Evolutionary conservation across 2,113 vertebrate genomes (phyloP).

Genomic region (Atherinomorus stipes): DNA sequence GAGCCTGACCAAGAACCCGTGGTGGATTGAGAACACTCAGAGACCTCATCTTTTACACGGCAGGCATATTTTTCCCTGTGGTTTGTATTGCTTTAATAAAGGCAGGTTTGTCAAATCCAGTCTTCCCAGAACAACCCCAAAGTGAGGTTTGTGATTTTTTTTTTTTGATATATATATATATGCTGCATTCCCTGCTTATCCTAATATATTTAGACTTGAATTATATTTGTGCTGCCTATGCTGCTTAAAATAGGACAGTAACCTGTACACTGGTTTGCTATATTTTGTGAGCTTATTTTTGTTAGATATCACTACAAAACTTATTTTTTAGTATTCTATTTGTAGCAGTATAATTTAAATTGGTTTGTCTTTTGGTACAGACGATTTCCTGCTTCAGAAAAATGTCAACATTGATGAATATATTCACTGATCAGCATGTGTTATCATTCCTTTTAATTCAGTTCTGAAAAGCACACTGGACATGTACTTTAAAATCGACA

Average conservation of each 20-base stretch:
- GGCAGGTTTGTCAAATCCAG: slow-evolving; percentile 69
- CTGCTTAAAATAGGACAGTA: slow-evolving; percentile 71
- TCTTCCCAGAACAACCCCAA: slow-evolving; percentile 69
- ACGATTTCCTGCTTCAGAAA: slow-evolving; percentile 50
- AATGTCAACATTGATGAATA: slow-evolving; percentile 46
- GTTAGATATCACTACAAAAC: slow-evolving; percentile 68
- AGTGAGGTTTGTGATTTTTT: slow-evolving; percentile 59
- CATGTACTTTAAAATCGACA: slow-evolving; percentile 66
- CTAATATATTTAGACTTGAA: slow-evolving; percentile 77
- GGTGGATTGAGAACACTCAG: slow-evolving; percentile 39
- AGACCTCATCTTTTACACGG: slow-evolving; percentile 41
- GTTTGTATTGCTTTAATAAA: slow-evolving; percentile 76
- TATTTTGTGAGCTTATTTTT: slow-evolving; percentile 61
- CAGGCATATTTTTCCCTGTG: slow-evolving; percentile 46
- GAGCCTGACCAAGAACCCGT: slow-evolving; percentile 78
- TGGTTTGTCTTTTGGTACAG: slow-evolving; percentile 73
- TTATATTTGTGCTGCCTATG: slow-evolving; percentile 66
- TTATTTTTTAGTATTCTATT: slow-evolving; percentile 58
- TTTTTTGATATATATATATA: slow-evolving; percentile 20
- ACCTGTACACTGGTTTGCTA: slow-evolving; percentile 78
- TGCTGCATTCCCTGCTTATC: slow-evolving; percentile 71
- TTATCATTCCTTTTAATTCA: slow-evolving; percentile 55
- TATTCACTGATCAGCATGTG: slow-evolving; percentile 66
- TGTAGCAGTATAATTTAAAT: slow-evolving; percentile 76
- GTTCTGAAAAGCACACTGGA: slow-evolving; percentile 76